A percentile compares a stretch with the other conserved stretches of the same genome.
phyloP scores from a whole-genome alignment of 2,888 invertebrate genomes.

The Trypoxylon attenuatum region DNA sequence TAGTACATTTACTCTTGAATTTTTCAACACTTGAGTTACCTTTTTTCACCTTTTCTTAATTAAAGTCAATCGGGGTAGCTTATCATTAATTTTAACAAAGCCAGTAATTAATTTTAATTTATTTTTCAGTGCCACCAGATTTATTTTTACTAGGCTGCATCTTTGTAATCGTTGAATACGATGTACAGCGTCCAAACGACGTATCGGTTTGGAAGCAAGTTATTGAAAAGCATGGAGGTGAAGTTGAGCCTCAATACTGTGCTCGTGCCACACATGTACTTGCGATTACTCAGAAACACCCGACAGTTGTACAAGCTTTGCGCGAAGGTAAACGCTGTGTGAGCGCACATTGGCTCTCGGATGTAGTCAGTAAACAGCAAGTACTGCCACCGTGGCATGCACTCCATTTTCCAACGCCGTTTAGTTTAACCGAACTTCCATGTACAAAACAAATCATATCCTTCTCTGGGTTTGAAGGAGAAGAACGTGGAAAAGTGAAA shows the following conservation, averaged over 20 bases:
- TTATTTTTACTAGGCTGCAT: conserved; percentile 94
- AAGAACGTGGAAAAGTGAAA: conserved; percentile 87
- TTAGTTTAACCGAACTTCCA: conserved; percentile 82
- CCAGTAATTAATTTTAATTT: too few species aligned
- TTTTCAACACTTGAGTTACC: background rate
- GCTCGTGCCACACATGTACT: conserved; percentile 93
- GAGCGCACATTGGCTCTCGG: conserved; percentile 93
- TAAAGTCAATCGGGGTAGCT: too few species aligned
- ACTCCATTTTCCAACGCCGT: conserved; percentile 90
- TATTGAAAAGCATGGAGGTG: conserved; percentile 89
- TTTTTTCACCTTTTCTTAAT: background rate
- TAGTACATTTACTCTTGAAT: background rate
- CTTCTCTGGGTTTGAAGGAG: conserved; percentile 92
- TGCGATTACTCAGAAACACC: conserved; percentile 92
- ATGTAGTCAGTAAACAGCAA: conserved; percentile 89
- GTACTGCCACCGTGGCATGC: conserved; percentile 95
- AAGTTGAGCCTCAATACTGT: conserved; percentile 90
- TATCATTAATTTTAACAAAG: too few species aligned
- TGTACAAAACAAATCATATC: conserved; percentile 87
- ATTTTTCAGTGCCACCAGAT: conserved; percentile 84
- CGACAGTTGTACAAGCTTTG: conserved; percentile 90
- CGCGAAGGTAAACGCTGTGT: conserved; percentile 84
- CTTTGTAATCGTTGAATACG: conserved; percentile 91
- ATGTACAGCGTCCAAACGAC: conserved; percentile 80
- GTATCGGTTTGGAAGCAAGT: conserved; percentile 82